These are phyloP conservation scores for Sigmodon hispidus DNA, from an alignment of 2,113 vertebrate species.

Conservation along the genomic window DNA sequence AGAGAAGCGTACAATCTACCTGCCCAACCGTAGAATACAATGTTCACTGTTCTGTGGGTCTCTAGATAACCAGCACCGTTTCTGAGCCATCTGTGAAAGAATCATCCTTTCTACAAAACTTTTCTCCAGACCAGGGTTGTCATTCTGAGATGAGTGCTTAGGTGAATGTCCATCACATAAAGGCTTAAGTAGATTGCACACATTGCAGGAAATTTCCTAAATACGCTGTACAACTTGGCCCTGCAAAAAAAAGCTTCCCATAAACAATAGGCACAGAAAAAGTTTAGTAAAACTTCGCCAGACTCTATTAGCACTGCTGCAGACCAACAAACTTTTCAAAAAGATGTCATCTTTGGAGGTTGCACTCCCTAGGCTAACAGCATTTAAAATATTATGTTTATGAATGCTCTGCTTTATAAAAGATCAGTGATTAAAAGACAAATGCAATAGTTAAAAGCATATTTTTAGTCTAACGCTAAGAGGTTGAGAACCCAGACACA, in stretches of 20 bases:
- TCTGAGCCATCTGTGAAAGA: neutral
- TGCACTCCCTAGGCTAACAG: neutral
- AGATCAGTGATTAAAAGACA: neutral
- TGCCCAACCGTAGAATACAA: neutral
- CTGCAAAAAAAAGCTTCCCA: neutral
- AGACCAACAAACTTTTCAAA: neutral
- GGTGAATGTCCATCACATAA: neutral
- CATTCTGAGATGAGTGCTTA: neutral
- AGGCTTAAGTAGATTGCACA: neutral
- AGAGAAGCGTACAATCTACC: neutral
- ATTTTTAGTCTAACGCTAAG: neutral
- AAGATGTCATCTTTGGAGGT: neutral
- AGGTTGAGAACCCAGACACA: neutral
- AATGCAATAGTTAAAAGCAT: neutral
- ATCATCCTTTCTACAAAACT: neutral
- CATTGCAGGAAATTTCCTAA: neutral
- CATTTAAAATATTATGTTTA: neutral
- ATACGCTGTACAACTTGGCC: neutral
- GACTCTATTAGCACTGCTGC: neutral
- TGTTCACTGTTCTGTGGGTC: neutral
- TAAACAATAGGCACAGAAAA: neutral
- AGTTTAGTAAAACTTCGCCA: neutral
- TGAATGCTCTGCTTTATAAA: neutral
- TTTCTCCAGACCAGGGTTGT: neutral
- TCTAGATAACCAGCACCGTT: neutral